A percentile compares a stretch with the other conserved stretches of the same genome.
These are phyloP conservation scores for Cyclopterus lumpus DNA, from an alignment of 2,797 vertebrate genomes.

Conservation along the genomic window DNA sequence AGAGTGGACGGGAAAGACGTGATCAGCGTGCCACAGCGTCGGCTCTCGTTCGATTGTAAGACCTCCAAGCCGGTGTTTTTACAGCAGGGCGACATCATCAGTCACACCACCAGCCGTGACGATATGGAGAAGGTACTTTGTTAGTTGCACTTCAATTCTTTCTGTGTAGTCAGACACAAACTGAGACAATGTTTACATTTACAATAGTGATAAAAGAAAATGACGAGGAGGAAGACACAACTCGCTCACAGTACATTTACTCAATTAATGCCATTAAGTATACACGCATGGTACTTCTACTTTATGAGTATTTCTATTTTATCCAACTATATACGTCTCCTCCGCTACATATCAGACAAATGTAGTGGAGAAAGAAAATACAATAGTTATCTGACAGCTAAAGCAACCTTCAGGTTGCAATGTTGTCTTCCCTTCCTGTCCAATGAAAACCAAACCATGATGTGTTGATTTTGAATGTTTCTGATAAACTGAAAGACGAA, in stretches of 20 bases:
- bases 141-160: background rate
- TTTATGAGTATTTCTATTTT: background rate
- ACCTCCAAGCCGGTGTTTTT: constrained; percentile 80
- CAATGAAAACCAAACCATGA: background rate
- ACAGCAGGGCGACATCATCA: constrained; percentile 87
- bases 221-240: background rate
- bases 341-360: background rate
- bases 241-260: background rate
- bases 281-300: background rate
- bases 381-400: background rate
- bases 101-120: constrained; percentile 85
- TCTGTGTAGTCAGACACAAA: background rate
- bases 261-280: too few species aligned
- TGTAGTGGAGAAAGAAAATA: background rate
- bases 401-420: background rate
- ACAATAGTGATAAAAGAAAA: background rate
- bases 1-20: constrained; percentile 96
- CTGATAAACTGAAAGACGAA: background rate
- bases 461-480: background rate
- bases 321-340: background rate
- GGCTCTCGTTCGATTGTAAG: constrained; percentile 87
- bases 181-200: background rate
- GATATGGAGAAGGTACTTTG: constrained; percentile 74
- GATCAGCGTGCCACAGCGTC: constrained; percentile 86
- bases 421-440: background rate